These are phyloP conservation scores for Heliconius charithonia DNA, from an alignment of 2,888 invertebrate species.

Conservation along the genomic window DNA sequence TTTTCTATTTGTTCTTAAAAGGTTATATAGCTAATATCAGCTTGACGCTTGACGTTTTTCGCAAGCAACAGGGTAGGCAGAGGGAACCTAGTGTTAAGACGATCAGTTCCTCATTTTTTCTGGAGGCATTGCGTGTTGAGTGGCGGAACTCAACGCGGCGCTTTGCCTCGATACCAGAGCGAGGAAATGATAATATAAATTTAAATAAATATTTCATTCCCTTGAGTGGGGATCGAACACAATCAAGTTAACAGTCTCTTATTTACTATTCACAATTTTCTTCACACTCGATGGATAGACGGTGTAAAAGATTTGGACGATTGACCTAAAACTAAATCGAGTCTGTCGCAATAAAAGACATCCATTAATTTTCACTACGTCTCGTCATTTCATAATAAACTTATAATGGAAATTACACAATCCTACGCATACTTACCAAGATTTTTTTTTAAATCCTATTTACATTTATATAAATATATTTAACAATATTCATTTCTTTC, in stretches of 20 bases:
- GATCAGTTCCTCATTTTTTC: too few relatives aligned
- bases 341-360: conserved; percentile 22
- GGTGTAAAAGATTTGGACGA: background rate
- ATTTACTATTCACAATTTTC: background rate
- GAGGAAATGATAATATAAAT: too few relatives aligned
- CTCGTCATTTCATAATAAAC: conserved; percentile 2
- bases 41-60: too few relatives aligned
- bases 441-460: background rate
- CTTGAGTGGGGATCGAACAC: too few relatives aligned
- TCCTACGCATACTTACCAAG: background rate
- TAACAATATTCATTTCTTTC: background rate
- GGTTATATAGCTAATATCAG: background rate
- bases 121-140: too few relatives aligned
- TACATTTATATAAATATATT: background rate
- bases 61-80: too few relatives aligned
- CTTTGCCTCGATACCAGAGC: too few relatives aligned
- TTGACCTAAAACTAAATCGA: conserved; percentile 5
- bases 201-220: too few relatives aligned
- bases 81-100: too few relatives aligned
- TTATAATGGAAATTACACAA: background rate
- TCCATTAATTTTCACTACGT: conserved; percentile 18
- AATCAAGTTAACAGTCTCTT: background rate
- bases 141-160: too few relatives aligned
- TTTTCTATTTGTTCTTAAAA: background rate
- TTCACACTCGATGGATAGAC: background rate